Conservation (phyloP, 1,140 invertebrate genomes). For the Nasonia giraulti region DNA sequence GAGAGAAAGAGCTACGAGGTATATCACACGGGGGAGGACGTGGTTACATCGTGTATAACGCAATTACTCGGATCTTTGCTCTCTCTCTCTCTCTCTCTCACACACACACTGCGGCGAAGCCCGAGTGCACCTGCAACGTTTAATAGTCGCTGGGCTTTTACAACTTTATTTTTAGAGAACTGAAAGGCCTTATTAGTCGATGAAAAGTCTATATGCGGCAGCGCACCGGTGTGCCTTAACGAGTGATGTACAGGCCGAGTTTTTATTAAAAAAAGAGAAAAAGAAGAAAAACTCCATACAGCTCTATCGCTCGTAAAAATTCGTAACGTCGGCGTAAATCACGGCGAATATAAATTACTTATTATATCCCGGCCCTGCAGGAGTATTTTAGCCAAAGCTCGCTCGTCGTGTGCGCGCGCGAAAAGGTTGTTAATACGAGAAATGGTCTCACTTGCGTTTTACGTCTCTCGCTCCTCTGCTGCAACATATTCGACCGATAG, state of each 20-base stretch:
- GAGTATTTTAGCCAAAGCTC: conserved; percentile 2
- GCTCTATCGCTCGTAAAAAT: conserved; percentile 3
- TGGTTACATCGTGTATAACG: conserved; percentile 52
- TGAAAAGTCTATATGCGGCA: too few relatives aligned
- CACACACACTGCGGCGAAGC: background rate
- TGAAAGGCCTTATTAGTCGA: background rate
- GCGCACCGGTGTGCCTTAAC: too few relatives aligned
- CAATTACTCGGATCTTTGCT: conserved; percentile 59
- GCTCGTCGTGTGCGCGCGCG: background rate
- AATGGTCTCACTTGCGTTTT: conserved; percentile 29
- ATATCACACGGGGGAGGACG: background rate
- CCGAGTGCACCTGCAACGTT: background rate
- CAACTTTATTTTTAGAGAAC: background rate
- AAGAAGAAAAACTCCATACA: background rate
- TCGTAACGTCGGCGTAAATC: conserved; percentile 8
- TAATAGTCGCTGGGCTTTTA: background rate
- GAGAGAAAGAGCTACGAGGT: background rate
- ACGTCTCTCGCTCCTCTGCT: background rate
- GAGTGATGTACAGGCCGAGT: too few relatives aligned
- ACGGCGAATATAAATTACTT: conserved; percentile 23
- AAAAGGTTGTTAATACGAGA: conserved; percentile 24
- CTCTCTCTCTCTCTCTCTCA: too few relatives aligned
- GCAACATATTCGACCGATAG: background rate
- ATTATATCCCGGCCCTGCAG: background rate
- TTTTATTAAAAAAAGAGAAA: background rate